Base-by-base conservation (phyloP, 2,113 vertebrate species). In the Microtus pennsylvanicus region DNA sequence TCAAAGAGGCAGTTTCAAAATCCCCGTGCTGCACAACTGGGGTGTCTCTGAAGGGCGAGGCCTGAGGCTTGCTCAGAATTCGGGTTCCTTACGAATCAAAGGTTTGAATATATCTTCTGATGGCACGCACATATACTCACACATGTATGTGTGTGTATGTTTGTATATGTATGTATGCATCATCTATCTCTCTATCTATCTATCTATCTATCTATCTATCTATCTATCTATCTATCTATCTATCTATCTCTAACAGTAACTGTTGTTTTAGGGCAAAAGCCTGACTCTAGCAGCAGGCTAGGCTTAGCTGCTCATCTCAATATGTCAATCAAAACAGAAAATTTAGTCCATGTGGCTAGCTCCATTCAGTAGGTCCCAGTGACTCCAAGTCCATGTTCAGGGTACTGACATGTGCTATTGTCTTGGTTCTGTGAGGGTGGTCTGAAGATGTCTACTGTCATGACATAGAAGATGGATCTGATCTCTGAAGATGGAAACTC, bases 131-230 rank as follows among this genome's bases (percentile, higher is more conserved):
- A 33, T 28, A 50, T 47, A 33, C 75, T 30, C 75, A 30, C 76
- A n/a, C 50, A 12, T 35, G 6, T 35, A 38, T 21, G 22, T 50
- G 9, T 10, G 19, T 74, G 2, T 16, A 12, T 47, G 21, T n/a
- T 7, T 58, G 1, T 38, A 3, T 70, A 5, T 7, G 3, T 38
- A 2, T 28, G 42, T 58, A 1, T 38, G 3, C n/a, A 55, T 55
- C 14, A 52, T 21, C 7, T 33, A 55, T 33, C 6, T 17, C 35
- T 47, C 1, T 5, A 24, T 21, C 7, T 33, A 55, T 33, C 6
- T 17, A 52, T 47, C 1, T 5, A 24, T 50, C 47, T 50, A 52
- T 45, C 45, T 45, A 45, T 52, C 2, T 35, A 52, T 21, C 3
- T 33, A 55, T 33, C 3, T 17, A 52, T 47, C 0, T 5, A 22